Evolutionary conservation across 64 coral and sea anemone species (phyloP), one percentile per base, ranked within the genome.

Genomic region (Montipora capricornis): DNA sequence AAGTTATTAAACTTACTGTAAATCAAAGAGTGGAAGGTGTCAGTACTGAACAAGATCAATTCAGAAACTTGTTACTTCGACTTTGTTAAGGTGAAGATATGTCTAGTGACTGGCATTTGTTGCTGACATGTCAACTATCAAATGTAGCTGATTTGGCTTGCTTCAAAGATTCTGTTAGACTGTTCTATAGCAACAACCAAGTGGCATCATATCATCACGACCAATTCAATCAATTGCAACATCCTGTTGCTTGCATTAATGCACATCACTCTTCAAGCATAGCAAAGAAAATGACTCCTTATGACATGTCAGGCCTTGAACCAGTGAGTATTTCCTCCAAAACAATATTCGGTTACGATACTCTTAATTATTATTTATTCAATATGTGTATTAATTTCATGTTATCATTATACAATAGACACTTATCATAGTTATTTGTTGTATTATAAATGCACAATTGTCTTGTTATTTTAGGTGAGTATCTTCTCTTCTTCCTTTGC

Each of bases 251-350:
- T 49, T 44, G 50, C 37, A 88, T 88, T 44, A 15, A 73, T 70
- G 84, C 68, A 15, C 53, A 44, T 88, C 84, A 88, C 73, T 88
- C 59, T 20, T 88, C 84, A 29, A 9, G 64, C 29, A 19, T 74
- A 68, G 67, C 84, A 46, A 88, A 88, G 62, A 64, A 47, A 14
- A 47, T 88, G 66, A 3, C 66, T 22, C 37, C 84, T 74, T 19
- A 70, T 88, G 84, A 88, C 2, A 88, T 88, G 84, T 68, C 84
- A 47, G 84, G 84, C 15, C 52, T 74, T 73, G 84, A 68, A 19
- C 45, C 84, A 70, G 47, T 26, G 24, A 26, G 24, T 26, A 14
- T 64, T 80, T 80, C 47, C 78, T 80, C 16, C 78, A 5, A 50
- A 80, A 80, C 76, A 79, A 26, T 79, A 37, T 79, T 79, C 14